phyloP scores from a whole-genome alignment of 2,888 invertebrate genomes.

The Eupithecia subfuscata region DNA sequence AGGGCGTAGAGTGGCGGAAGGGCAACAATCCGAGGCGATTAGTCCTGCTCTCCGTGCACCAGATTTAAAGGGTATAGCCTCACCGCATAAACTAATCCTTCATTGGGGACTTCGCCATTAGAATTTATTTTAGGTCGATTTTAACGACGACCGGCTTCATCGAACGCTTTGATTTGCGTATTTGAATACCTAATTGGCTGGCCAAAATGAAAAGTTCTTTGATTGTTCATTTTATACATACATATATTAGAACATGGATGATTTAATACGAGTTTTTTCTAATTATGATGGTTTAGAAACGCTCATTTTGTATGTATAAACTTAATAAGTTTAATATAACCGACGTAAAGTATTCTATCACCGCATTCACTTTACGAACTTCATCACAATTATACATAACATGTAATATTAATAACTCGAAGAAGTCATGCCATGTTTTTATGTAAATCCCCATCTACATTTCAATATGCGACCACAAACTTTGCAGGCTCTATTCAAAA shows the following conservation, averaged over 20 bases:
- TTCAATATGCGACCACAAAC: slow-evolving; percentile 36
- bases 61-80: slow-evolving; percentile 75
- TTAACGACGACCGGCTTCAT: slow-evolving; percentile 51
- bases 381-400: not conserved
- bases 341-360: not conserved
- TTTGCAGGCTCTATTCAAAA: slow-evolving; percentile 33
- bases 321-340: not conserved
- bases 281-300: not conserved
- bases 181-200: slow-evolving; percentile 46
- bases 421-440: slow-evolving; percentile 10
- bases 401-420: slow-evolving; percentile 8
- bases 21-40: slow-evolving; percentile 82
- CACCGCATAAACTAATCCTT: slow-evolving; percentile 76
- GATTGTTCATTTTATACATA: slow-evolving; percentile 5
- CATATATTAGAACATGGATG: slow-evolving; percentile 7
- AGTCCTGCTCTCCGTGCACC: slow-evolving; percentile 74
- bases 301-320: not conserved
- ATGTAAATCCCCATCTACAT: slow-evolving; percentile 17
- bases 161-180: slow-evolving; percentile 46
- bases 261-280: not conserved
- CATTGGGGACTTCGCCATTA: slow-evolving; percentile 64
- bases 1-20: slow-evolving; percentile 78
- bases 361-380: not conserved
- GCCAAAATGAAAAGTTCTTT: slow-evolving; percentile 43
- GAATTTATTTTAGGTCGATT: slow-evolving; percentile 64